Conservation (phyloP, 30 jellyfish, hydroid and myxozoan genomes). For the Hydractinia symbiolongicarpus region DNA sequence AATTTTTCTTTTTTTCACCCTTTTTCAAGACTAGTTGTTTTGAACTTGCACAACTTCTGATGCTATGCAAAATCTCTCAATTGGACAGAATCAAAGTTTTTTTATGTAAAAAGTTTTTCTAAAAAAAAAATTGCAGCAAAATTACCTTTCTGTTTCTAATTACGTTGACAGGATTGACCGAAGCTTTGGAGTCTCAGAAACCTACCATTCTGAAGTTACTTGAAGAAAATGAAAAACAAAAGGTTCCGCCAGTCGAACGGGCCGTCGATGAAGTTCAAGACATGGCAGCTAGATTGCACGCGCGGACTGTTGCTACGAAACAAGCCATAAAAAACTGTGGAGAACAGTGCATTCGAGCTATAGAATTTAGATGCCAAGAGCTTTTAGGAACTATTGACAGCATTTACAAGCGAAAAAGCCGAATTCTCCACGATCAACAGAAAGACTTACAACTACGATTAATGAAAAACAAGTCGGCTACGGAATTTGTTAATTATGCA, state of each 20-base stretch:
- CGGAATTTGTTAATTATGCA: constrained; percentile 83
- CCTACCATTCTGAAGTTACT: constrained; percentile 54
- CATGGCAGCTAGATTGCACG: constrained; percentile 98
- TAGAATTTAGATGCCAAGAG: constrained; percentile 70
- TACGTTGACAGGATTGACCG: constrained; percentile 48
- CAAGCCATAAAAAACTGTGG: constrained; percentile 78
- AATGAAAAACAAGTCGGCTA: constrained; percentile 60
- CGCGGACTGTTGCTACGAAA: constrained; percentile 84
- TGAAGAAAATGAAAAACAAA: constrained; percentile 59
- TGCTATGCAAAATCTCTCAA: neutral
- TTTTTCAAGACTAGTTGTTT: neutral
- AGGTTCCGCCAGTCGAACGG: constrained; percentile 72
- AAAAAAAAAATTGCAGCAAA: neutral
- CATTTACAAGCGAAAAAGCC: constrained; percentile 45
- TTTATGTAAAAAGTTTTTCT: neutral
- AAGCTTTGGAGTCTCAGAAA: constrained; percentile 75
- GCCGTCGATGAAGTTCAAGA: constrained; percentile 95
- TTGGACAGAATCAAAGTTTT: neutral
- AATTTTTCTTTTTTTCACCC: neutral
- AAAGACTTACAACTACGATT: constrained; percentile 36
- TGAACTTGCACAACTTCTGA: neutral
- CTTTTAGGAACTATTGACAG: constrained; percentile 59
- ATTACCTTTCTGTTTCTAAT: neutral
- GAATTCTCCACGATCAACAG: constrained; percentile 64
- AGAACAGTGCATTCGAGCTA: constrained; percentile 61